These are phyloP conservation scores for Neosilurus mollespiculum DNA, from an alignment of 2,797 vertebrate species.

Conservation along the genomic window DNA sequence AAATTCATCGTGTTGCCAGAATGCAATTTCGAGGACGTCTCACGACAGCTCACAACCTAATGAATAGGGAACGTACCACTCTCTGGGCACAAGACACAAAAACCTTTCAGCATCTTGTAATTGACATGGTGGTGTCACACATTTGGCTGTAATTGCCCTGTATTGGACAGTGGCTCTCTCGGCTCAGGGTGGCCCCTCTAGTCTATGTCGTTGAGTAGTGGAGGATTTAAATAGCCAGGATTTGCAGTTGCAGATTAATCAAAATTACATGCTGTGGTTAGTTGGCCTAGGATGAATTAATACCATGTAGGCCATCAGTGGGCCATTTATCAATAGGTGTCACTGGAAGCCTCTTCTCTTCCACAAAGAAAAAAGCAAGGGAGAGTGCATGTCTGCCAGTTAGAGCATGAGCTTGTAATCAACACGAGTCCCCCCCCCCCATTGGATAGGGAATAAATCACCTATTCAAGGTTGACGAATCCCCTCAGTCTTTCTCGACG, in stretches of 20 bases:
- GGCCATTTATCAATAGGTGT: slow-evolving; percentile 69
- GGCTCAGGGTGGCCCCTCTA: slow-evolving; percentile 23
- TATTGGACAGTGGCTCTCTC: slow-evolving; percentile 22
- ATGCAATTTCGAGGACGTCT: neutral
- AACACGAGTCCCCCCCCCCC: neutral
- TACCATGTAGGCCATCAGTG: slow-evolving; percentile 61
- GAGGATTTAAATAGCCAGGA: slow-evolving; percentile 69
- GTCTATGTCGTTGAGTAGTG: slow-evolving; percentile 49
- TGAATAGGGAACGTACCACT: slow-evolving; percentile 15
- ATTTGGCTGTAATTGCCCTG: slow-evolving; percentile 49
- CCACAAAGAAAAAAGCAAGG: neutral
- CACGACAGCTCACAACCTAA: neutral
- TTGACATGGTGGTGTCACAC: slow-evolving; percentile 43
- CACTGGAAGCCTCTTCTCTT: slow-evolving; percentile 41
- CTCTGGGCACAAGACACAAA: slow-evolving; percentile 22
- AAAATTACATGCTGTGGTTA: slow-evolving; percentile 72
- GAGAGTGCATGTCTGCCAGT: neutral
- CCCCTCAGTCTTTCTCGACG: neutral
- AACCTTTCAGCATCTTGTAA: slow-evolving; percentile 43
- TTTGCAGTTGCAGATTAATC: slow-evolving; percentile 76
- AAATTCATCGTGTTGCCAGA: neutral
- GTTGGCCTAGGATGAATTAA: slow-evolving; percentile 64
- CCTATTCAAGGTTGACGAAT: neutral
- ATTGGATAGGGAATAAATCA: neutral
- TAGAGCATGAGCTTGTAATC: neutral